Percentiles rank a stretch among this genome's conserved stretches.
These are phyloP conservation scores for Anadara kagoshimensis DNA, from an alignment of 1,140 invertebrate species.

Conservation along the genomic window DNA sequence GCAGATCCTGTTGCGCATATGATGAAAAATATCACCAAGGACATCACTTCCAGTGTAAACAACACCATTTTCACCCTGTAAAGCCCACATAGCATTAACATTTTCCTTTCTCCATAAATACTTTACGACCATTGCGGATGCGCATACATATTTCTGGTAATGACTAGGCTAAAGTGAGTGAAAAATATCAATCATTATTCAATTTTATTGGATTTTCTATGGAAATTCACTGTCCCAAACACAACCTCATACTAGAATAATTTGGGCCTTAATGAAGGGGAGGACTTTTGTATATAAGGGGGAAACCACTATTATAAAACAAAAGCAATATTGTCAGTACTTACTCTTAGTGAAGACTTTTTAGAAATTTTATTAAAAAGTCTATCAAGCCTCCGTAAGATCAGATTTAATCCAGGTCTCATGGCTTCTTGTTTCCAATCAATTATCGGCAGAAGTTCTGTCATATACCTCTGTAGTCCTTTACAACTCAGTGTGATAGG, in stretches of 20 bases:
- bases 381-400: conserved; percentile 94
- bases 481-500: conserved; percentile 95
- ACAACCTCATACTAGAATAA: background rate
- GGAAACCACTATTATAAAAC: background rate
- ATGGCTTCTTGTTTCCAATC: conserved; percentile 98
- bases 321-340: background rate
- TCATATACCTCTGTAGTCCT: conserved; percentile 83
- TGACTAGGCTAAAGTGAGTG: no score
- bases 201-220: background rate
- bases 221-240: background rate
- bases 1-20: no score
- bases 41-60: no score
- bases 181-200: background rate
- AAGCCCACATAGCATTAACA: no score
- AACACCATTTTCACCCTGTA: no score
- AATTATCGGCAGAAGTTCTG: conserved; percentile 92
- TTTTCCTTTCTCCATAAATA: no score
- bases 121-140: no score
- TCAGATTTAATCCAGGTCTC: conserved; percentile 91
- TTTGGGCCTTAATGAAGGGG: no score
- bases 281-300: no score
- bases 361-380: conserved; percentile 98
- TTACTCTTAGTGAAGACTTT: conserved; percentile 79
- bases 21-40: no score
- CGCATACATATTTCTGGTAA: no score